These are phyloP conservation scores for Cephalopholis sonnerati DNA, from an alignment of 2,113 vertebrate species.

Conservation along the genomic window DNA sequence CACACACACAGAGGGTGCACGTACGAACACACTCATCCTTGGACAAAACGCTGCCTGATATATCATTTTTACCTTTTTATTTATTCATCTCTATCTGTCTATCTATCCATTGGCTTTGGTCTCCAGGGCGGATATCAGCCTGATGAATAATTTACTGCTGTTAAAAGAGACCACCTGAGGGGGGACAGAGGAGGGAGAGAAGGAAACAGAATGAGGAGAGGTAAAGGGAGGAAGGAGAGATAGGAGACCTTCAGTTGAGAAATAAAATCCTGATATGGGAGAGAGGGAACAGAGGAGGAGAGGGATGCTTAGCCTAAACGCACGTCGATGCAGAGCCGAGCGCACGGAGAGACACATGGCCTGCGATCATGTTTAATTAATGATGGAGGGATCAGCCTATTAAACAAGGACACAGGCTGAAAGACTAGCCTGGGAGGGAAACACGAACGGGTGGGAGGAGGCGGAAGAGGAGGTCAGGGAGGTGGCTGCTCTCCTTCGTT, in stretches of 20 bases:
- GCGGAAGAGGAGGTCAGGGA: constrained; percentile 27
- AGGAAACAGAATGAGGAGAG: constrained; percentile 21
- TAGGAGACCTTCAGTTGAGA: constrained; percentile 21
- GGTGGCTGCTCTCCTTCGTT: constrained; percentile 7
- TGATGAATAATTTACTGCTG: constrained; percentile 72
- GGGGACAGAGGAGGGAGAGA: constrained; percentile 7
- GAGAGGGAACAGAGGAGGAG: constrained; percentile 8
- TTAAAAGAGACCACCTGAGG: constrained; percentile 70
- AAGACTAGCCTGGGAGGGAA: constrained; percentile 44
- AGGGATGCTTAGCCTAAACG: not conserved
- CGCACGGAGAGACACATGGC: constrained; percentile 35
- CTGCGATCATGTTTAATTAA: constrained; percentile 70
- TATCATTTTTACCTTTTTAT: constrained; percentile 73
- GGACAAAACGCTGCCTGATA: constrained; percentile 44
- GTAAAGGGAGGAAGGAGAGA: constrained; percentile 8
- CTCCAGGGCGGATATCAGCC: constrained; percentile 59
- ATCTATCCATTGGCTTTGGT: constrained; percentile 53
- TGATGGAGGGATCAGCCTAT: constrained; percentile 50
- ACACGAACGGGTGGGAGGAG: not conserved
- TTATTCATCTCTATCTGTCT: constrained; percentile 72
- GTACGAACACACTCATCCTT: constrained; percentile 8
- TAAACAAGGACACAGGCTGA: constrained; percentile 59
- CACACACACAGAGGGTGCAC: not conserved
- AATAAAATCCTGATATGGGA: constrained; percentile 21
- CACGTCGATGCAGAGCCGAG: constrained; percentile 25